Base-by-base conservation (phyloP, 2,797 vertebrate species). In the Oophaga sylvatica region DNA sequence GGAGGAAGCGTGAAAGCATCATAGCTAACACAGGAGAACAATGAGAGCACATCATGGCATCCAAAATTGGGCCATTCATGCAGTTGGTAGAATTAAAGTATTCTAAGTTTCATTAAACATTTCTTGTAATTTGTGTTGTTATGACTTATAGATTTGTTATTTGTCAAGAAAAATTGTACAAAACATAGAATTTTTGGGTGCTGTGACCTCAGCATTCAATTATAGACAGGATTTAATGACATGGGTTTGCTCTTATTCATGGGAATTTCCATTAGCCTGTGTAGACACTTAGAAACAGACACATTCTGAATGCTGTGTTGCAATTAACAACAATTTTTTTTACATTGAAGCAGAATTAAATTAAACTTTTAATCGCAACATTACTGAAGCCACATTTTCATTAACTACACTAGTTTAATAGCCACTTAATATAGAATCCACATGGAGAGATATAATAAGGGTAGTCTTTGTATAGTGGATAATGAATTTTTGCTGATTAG, bases 401-500 rank as follows among this genome's bases (percentile, higher is more conserved):
- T 73, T 73, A 76, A 17, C 35, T n/a, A 22, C 12, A 13, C 73
- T 15, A n/a, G 45, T 6, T 26, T n/a, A 56, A 53, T 22, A 45
- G 15, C 41, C 3, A 75, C 4, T 48, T 75, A 75, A 22, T 22
- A 75, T 45, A 48, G 26, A 41, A 45, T 45, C 35, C 35, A 41
- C 70, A 19, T 3, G 41, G 9, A 11, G 15, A 75, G 10, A 12
- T 75, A 48, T 48, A 45, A 75, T 48, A 75, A 0, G 3, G 45
- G 45, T 75, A 75, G 41, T 13, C 41, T 20, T 75, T 75, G 10
- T 48, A 75, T 48, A 48, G 41, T 3, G 1, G 45, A 76, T 53
- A 53, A 76, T 76, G 53, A n/a, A 53, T 76, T 76, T n/a, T 53
- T n/a, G n/a, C 73, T n/a, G 19, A 76, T 48, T 76, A 76, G 22